Base-by-base conservation (phyloP, 1,140 invertebrate species). In the Lucilia cuprina region DNA sequence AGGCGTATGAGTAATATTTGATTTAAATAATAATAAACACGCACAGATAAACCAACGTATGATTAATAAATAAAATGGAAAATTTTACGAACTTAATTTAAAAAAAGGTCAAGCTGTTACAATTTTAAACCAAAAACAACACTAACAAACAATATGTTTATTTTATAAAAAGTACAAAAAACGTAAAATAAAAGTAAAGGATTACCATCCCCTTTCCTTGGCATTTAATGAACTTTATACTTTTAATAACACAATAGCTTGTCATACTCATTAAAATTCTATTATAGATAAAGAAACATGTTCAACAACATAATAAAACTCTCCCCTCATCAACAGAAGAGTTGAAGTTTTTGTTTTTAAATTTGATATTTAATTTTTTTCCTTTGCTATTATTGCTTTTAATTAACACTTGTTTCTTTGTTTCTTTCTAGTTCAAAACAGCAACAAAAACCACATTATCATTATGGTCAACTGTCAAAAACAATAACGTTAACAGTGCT, bases 401-500 rank as follows among this genome's bases (percentile, higher is more conserved):
- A 70, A 70, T 70, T 70, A 70, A 70, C 21, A 70, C n/a, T 70
- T 21, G 10, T 7, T n/a, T 60, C 14, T 60, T 60, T n/a, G 14
- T 60, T 60, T n/a, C 14, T n/a, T 3, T 60, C n/a, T 60, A 14
- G 14, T 60, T 14, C 7, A 19, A 17, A 21, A 70, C 19, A 70
- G 7, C 19, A 70, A 70, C 65, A 70, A 70, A 25, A 21, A 70
- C 19, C 65, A 41, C 41, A 41, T 41, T 10, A 41, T 41, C 41
- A 70, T 70, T 9, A 70, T 70, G 19, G 65, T 70, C 65, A 70
- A 21, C n/a, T 70, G 65, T 70, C 65, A 70, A 70, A 70, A 70
- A 70, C n/a, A 25, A 21, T 70, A 21, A 70, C 65, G 7, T 17
- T 60, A 17, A 41, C 41, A 41, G 65, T 21, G 65, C n/a, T 70